phyloP scores from a whole-genome alignment of 2,888 invertebrate species.

The Polydrusus cervinus region DNA sequence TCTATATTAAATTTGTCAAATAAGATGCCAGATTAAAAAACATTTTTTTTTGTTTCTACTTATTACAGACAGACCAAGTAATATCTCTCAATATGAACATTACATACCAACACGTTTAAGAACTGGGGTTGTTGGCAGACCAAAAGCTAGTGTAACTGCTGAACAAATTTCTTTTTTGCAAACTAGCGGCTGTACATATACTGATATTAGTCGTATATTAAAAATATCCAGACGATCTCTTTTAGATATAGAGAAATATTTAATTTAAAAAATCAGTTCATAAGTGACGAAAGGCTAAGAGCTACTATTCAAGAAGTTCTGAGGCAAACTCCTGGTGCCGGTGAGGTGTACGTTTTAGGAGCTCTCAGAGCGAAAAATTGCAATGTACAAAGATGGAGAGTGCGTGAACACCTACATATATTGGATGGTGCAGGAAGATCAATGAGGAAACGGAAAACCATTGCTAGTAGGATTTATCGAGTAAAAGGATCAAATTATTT shows the following conservation, averaged over 20 bases:
- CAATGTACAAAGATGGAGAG: slow-evolving; percentile 5
- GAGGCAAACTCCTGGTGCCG: slow-evolving; percentile 7
- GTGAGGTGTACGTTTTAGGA: slow-evolving; percentile 5
- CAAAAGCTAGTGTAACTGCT: slow-evolving; percentile 9
- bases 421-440: slow-evolving; percentile 7
- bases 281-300: slow-evolving; percentile 1
- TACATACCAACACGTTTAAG: slow-evolving; percentile 7
- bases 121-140: slow-evolving; percentile 7
- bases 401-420: slow-evolving; percentile 6
- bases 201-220: slow-evolving; percentile 9
- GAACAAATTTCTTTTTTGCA: slow-evolving; percentile 4
- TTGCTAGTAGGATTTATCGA: slow-evolving; percentile 9
- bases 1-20: neutral
- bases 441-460: slow-evolving; percentile 9
- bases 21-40: neutral
- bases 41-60: slow-evolving; percentile 1
- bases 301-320: slow-evolving; percentile 9
- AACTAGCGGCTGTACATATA: slow-evolving; percentile 6
- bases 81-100: slow-evolving; percentile 9
- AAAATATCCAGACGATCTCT: slow-evolving; percentile 7
- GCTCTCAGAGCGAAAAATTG: slow-evolving; percentile 7
- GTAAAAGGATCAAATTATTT: slow-evolving; percentile 9
- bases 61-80: slow-evolving; percentile 4
- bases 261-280: slow-evolving; percentile 2
- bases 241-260: slow-evolving; percentile 9